Conservation (phyloP, 2,113 vertebrate genomes). For the Stegostoma tigrinum region DNA sequence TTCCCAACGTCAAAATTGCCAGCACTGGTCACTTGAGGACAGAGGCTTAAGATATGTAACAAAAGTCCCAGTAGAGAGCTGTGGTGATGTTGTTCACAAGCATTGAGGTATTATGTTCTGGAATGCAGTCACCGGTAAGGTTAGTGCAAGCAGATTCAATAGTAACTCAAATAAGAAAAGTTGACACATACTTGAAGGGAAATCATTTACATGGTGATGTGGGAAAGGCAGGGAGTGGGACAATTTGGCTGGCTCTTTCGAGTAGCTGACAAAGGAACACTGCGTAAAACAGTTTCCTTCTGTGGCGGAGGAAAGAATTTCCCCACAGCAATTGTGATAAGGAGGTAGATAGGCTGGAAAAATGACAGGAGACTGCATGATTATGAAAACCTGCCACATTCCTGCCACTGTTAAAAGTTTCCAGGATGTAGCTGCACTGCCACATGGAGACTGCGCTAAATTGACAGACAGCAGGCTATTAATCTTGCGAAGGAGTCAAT, state of each 20-base stretch:
- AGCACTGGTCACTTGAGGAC: neutral
- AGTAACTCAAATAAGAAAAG: neutral
- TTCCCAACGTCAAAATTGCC: no score
- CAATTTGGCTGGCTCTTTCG: neutral
- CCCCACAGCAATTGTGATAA: no score
- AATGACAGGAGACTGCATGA: no score
- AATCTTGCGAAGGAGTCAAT: neutral
- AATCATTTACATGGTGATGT: neutral
- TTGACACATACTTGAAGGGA: neutral
- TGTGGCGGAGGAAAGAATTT: neutral
- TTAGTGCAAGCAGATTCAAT: neutral
- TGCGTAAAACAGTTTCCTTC: neutral
- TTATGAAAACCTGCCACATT: neutral
- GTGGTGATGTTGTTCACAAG: neutral
- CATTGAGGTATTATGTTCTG: neutral
- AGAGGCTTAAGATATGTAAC: neutral
- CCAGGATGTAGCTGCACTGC: neutral
- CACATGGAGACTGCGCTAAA: neutral
- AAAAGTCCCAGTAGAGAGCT: neutral
- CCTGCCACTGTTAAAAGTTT: neutral
- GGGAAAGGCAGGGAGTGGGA: neutral
- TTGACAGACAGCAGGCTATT: neutral
- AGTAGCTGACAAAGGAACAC: neutral
- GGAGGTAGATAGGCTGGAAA: neutral
- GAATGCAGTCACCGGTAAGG: neutral